phyloP scores from a whole-genome alignment of 2,888 invertebrate genomes.

The Temnothorax unifasciatus region DNA sequence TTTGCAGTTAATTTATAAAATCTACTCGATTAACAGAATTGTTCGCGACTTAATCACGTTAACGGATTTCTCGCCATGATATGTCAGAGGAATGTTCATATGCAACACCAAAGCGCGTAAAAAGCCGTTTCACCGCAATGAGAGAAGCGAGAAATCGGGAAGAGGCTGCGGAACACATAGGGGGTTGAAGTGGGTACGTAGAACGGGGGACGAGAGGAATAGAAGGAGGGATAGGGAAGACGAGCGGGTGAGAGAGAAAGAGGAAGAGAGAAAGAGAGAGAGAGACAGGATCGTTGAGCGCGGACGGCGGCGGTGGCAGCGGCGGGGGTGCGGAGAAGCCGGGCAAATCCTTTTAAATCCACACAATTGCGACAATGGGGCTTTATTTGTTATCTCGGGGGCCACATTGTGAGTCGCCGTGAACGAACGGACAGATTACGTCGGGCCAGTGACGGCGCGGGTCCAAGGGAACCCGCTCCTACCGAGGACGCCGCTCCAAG shows the following conservation, averaged over 20 bases:
- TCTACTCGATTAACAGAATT: not conserved
- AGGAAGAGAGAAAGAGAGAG: conserved; percentile 59
- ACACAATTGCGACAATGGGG: conserved; percentile 87
- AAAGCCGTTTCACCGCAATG: conserved; percentile 47
- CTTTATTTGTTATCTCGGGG: conserved; percentile 87
- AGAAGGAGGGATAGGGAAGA: conserved; percentile 61
- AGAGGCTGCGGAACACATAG: conserved; percentile 46
- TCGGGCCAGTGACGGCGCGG: conserved; percentile 85
- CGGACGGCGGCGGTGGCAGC: conserved; percentile 32
- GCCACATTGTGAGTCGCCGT: conserved; percentile 86
- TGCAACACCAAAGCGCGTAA: conserved; percentile 32
- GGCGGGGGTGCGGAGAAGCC: conserved; percentile 69
- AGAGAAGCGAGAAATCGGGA: conserved; percentile 62
- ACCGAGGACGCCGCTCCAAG: conserved; percentile 74
- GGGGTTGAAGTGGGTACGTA: conserved; percentile 28
- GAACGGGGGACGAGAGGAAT: conserved; percentile 16
- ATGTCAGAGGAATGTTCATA: conserved; percentile 10
- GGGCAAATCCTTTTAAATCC: conserved; percentile 87
- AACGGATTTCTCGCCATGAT: too few relatives aligned
- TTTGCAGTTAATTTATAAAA: not conserved
- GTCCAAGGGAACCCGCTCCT: conserved; percentile 81
- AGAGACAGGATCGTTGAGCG: conserved; percentile 57
- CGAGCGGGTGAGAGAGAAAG: conserved; percentile 40
- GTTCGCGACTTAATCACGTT: conserved; percentile 6
- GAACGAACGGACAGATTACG: conserved; percentile 86